Base-by-base conservation (phyloP, 2,797 vertebrate species). In the Acanthiza pusilla region DNA sequence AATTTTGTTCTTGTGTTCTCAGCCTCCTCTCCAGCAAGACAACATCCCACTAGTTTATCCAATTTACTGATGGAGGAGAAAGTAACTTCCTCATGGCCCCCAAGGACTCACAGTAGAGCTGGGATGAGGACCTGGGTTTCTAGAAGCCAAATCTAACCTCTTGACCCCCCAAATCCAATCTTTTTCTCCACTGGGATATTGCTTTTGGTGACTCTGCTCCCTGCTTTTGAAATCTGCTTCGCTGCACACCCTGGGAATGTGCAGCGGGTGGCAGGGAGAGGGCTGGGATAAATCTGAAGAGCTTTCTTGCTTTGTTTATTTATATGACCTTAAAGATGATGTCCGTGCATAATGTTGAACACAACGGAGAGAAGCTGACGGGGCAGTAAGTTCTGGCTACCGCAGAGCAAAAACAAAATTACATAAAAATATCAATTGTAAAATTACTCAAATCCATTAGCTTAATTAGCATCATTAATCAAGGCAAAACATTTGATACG, bases 391-490 rank as follows among this genome's bases (percentile, higher is more conserved):
- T 83, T 16, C 94, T 89, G 87, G 96, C 84, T 72, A 86, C 94
- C 16, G 3, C 91, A n/a, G 85, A 96, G 93, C 79, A 11, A 92
- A 94, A 95, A 83, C 91, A 96, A 91, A 95, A 96, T 91, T 82
- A 77, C 93, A 95, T 88, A 96, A 95, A 95, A 96, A 96, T 90
- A 94, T 72, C 89, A 93, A 93, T 94, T 93, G 94, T 96, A 95
- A 92, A 96, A 93, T 96, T 87, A 75, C 97, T 96, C 89, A 89
- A 91, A 93, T 96, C 95, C 96, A 97, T 97, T 97, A 97, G 94
- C 91, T 94, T 97, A 97, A 97, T 97, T 97, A 97, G 92, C 82
- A 85, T 88, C 95, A 91, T 97, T 97, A 96, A 97, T 97, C 97
- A 97, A 94, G 94, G 94, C 68, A 60, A 95, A 96, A 83, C 84